phyloP scores from a whole-genome alignment of 2,113 vertebrate species.

The Aptenodytes patagonicus region DNA sequence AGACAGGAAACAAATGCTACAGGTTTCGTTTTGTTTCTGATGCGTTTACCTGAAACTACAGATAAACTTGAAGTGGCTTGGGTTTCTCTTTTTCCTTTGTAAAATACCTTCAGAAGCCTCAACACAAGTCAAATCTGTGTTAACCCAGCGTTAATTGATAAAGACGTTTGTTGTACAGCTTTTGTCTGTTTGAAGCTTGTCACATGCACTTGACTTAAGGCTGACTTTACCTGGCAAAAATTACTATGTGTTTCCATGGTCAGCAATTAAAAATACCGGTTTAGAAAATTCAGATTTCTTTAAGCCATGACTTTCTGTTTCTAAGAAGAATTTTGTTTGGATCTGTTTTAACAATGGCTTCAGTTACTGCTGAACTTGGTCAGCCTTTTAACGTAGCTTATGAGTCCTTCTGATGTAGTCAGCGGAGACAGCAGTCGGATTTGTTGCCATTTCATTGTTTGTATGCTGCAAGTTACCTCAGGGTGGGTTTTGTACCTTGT shows the following conservation, averaged over 20 bases:
- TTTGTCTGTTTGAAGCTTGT: background rate
- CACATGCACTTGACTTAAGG: background rate
- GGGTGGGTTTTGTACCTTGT: slow-evolving; percentile 38
- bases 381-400: background rate
- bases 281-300: background rate
- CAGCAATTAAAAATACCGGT: slow-evolving; percentile 1
- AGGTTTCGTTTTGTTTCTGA: background rate
- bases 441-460: slow-evolving; percentile 23
- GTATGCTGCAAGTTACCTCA: slow-evolving; percentile 55
- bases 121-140: background rate
- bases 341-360: background rate
- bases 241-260: background rate
- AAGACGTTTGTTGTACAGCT: background rate
- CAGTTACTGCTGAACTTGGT: background rate
- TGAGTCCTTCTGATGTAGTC: background rate
- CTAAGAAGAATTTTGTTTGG: background rate
- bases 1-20: background rate
- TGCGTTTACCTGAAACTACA: background rate
- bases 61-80: background rate
- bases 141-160: background rate
- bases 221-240: background rate
- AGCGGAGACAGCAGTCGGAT: background rate
- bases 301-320: background rate
- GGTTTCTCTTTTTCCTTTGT: background rate
- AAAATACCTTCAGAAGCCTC: background rate